phyloP scores from a whole-genome alignment of 2,888 invertebrate genomes.

The Malacosoma neustria region DNA sequence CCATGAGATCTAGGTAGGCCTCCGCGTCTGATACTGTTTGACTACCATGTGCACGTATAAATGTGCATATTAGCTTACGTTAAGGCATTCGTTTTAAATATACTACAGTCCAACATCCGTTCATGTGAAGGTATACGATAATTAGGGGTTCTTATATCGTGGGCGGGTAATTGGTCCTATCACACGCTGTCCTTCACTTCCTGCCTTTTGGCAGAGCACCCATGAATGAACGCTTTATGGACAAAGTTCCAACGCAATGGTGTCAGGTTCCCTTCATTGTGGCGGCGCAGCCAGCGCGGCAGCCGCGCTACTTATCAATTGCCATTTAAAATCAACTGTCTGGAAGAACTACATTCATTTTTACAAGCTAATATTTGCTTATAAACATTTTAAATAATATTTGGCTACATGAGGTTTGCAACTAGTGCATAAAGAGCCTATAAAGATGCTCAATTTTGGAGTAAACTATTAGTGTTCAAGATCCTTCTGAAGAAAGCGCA shows the following conservation, averaged over 20 bases:
- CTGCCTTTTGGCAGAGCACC: constrained; percentile 55
- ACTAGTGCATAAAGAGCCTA: too few relatives aligned
- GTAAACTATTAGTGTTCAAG: too few relatives aligned
- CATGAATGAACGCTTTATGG: constrained; percentile 38
- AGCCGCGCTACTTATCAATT: constrained; percentile 35
- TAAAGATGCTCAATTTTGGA: too few relatives aligned
- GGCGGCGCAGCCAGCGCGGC: constrained; percentile 37
- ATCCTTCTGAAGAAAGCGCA: too few relatives aligned
- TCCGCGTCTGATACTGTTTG: too few relatives aligned
- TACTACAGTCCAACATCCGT: neutral
- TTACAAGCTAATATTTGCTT: too few relatives aligned
- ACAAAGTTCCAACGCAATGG: constrained; percentile 46
- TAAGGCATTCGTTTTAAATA: neutral
- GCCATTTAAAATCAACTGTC: neutral
- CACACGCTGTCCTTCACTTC: constrained; percentile 63
- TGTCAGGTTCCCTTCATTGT: constrained; percentile 55
- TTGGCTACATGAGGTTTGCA: too few relatives aligned
- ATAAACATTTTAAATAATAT: too few relatives aligned
- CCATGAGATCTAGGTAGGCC: too few relatives aligned
- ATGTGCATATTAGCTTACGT: too few relatives aligned
- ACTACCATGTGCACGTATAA: too few relatives aligned
- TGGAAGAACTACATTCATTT: too few relatives aligned
- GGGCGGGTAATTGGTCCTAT: constrained; percentile 70
- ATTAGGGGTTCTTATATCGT: constrained; percentile 68
- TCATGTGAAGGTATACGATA: constrained; percentile 18